Conservation (phyloP, 2,888 invertebrate genomes). For the Gortyna flavago region DNA sequence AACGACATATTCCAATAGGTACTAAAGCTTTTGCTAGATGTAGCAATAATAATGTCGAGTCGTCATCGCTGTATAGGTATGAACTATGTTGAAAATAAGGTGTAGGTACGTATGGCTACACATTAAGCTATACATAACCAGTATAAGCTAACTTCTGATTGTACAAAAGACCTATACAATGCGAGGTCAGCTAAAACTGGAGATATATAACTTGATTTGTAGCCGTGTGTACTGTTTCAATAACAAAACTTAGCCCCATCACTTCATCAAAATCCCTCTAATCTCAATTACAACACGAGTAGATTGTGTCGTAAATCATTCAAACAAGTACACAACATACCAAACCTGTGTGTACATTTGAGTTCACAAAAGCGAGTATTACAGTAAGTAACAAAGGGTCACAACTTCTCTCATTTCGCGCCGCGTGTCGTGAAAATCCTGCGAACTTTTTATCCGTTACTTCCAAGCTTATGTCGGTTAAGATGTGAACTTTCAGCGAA, state of each 20-base stretch:
- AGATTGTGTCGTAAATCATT: constrained; percentile 34
- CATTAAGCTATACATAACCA: no score
- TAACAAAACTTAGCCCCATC: background rate
- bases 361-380: constrained; percentile 59
- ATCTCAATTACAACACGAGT: constrained; percentile 9
- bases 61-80: background rate
- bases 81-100: background rate
- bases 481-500: constrained; percentile 34
- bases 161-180: background rate
- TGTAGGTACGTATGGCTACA: background rate
- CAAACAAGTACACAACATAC: constrained; percentile 23
- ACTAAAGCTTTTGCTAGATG: background rate
- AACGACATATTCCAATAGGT: background rate
- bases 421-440: constrained; percentile 72
- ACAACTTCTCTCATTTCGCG: constrained; percentile 79
- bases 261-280: constrained; percentile 2
- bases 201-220: background rate
- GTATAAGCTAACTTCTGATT: background rate
- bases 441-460: constrained; percentile 77
- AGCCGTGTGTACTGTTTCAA: background rate
- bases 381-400: constrained; percentile 76
- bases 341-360: constrained; percentile 39
- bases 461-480: constrained; percentile 59
- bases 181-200: background rate
- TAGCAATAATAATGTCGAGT: no score